These are phyloP conservation scores for Saturnia japonica DNA, from an alignment of 2,888 invertebrate species.

Conservation along the genomic window DNA sequence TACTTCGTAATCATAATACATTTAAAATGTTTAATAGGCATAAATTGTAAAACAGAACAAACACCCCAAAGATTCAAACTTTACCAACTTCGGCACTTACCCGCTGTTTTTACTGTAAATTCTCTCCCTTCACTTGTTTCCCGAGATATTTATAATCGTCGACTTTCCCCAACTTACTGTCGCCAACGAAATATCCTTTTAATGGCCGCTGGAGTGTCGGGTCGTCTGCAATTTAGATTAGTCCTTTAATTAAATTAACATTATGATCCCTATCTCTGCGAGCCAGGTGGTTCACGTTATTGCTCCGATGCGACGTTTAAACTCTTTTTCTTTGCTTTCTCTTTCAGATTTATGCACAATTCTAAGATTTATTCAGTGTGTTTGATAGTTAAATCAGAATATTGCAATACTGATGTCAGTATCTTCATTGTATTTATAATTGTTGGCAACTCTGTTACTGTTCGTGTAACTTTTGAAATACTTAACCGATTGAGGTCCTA, in stretches of 20 bases:
- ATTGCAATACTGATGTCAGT: neutral
- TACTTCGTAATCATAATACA: slow-evolving; percentile 4
- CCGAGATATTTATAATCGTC: slow-evolving; percentile 74
- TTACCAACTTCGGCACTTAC: slow-evolving; percentile 51
- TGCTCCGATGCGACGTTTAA: slow-evolving; percentile 51
- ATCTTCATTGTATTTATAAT: no score
- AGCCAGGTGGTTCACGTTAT: slow-evolving; percentile 77
- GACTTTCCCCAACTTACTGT: slow-evolving; percentile 74
- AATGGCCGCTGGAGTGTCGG: slow-evolving; percentile 78
- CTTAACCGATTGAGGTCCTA: no score
- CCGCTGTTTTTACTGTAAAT: slow-evolving; percentile 57
- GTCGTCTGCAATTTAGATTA: slow-evolving; percentile 82
- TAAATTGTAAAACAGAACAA: slow-evolving; percentile 29
- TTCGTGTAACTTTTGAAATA: no score
- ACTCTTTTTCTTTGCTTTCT: slow-evolving; percentile 60
- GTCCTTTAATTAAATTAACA: slow-evolving; percentile 83
- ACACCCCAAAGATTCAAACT: slow-evolving; percentile 31
- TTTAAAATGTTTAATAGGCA: slow-evolving; percentile 13
- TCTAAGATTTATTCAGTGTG: slow-evolving; percentile 18
- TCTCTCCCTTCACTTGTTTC: slow-evolving; percentile 60
- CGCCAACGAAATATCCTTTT: slow-evolving; percentile 78
- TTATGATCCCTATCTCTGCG: slow-evolving; percentile 79
- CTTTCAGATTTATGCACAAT: slow-evolving; percentile 51
- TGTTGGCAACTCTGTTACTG: no score
- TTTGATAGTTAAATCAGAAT: neutral